Evolutionary conservation across 2,797 vertebrate species (phyloP), one percentile per base, ranked within the genome.

Genomic region (Enteromius fasciolatus): DNA sequence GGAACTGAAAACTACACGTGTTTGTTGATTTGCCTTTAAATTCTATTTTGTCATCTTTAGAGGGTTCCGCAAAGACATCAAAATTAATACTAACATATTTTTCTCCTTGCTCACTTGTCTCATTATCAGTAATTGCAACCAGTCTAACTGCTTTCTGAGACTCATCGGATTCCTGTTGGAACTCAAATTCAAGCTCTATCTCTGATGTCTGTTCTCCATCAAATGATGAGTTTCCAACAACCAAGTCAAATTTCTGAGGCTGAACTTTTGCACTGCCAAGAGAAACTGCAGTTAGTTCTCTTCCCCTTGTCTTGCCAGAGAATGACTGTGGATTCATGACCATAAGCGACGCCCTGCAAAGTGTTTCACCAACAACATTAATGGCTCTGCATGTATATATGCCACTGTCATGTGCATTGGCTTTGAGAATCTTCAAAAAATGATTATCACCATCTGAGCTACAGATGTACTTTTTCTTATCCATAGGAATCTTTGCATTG

Each of bases 1-100:
- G 95, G 85, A 98, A 98, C 82, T 98, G 96, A 91, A 99, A 99
- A 89, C 94, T 95, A 81, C 96, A 99, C 78, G 91, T 95, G 18
- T 95, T 96, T 0, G 94, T 93, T 1, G 95, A 95, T 89, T 96
- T 95, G 68, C 96, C 95, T 90, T 94, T 97, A 85, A 98, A 97
- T 86, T 97, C 94, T 64, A 97, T 88, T 72, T 86, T 87, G 66
- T 97, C 94, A 6, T 97, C 95, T 90, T 95, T 92, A 0, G 95
- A 95, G 0, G 94, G 93, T 75, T 96, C 95, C 3, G 95, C 95
- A 91, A 96, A 96, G 1, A 96, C 94, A 80, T 96, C 96, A 88
- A 96, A 96, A 89, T 94, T 96, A 54, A 96, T 90, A 72, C 92
- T 96, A 9, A 96, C 93, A 57, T 88, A 93, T 80, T 95, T 93